These are phyloP conservation scores for Drepanosiphum platanoidis DNA, from an alignment of 2,888 invertebrate genomes.

Conservation along the genomic window DNA sequence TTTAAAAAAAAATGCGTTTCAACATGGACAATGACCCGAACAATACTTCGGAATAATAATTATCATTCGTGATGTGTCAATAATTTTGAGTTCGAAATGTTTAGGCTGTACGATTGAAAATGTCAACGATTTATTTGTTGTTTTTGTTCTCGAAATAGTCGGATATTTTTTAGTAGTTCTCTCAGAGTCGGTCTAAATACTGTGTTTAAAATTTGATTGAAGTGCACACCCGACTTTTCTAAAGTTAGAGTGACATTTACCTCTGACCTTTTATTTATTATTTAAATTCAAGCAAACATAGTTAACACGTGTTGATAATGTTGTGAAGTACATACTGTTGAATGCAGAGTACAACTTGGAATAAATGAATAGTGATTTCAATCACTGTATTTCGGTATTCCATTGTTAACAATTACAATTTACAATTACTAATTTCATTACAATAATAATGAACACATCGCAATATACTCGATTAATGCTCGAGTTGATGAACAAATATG, in stretches of 20 bases:
- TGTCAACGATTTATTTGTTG: no score
- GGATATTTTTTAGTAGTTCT: no score
- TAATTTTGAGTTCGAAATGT: no score
- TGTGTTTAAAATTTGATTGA: neutral
- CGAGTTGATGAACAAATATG: no score
- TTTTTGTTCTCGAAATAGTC: no score
- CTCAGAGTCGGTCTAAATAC: neutral
- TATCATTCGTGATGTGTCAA: no score
- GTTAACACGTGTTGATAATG: neutral
- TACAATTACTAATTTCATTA: neutral
- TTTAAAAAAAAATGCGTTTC: no score
- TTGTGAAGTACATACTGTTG: neutral
- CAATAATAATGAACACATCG: neutral
- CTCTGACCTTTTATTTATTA: neutral
- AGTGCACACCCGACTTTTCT: neutral
- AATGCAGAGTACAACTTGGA: neutral
- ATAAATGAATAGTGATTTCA: neutral
- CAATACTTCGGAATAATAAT: no score
- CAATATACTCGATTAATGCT: neutral
- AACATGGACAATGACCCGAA: no score
- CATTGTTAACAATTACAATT: neutral
- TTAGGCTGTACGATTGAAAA: no score
- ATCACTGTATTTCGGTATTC: neutral
- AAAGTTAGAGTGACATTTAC: neutral
- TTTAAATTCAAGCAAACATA: neutral